Evolutionary conservation across 2,888 invertebrate genomes (phyloP), one percentile per base, ranked within the genome.

Genomic region (Corbicula japonica): DNA sequence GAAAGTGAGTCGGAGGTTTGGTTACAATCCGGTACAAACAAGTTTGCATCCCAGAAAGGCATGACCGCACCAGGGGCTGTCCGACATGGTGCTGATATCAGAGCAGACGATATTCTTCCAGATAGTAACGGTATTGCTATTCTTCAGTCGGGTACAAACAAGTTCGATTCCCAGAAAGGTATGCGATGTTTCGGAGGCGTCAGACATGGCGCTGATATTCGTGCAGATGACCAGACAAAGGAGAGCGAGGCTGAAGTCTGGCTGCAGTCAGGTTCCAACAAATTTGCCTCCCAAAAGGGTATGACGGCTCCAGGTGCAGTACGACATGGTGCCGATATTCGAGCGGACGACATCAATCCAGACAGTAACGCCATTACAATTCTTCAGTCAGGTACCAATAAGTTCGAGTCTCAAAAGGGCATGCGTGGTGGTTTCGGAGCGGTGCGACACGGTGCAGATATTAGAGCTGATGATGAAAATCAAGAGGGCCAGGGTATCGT

Each of bases 301-400:
- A 88, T 87, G 83, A 83, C 83, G 68, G 85, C 84, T 68, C 86
- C 91, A 70, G 92, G 92, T 6, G 80, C 85, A 10, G 87, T 86
- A 18, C 84, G 93, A 32, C 93, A 93, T 73, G 90, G 91, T 30
- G 87, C 92, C 28, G 93, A 93, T 81, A 93, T 93, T 72, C 63
- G 90, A 32, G 90, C 91, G 26, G 93, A 92, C 69, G 92, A 92
- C 30, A 84, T 88, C 65, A 72, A 78, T 50, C 86, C 86, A 56
- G 90, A 89, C 38, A 90, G 92, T 18, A 87, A 90, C 1, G 87
- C 85, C 10, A 82, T 91, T n/a, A 88, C 92, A 32, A 89, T 91
- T 66, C 86, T 92, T 4, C 93, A 93, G 79, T 84, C 91, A 41
- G 93, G 93, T 35, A 90, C 88, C 38, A 93, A 93, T 83, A 91